Conservation (phyloP, 2,888 invertebrate genomes). For the Ectemnius continuus region DNA sequence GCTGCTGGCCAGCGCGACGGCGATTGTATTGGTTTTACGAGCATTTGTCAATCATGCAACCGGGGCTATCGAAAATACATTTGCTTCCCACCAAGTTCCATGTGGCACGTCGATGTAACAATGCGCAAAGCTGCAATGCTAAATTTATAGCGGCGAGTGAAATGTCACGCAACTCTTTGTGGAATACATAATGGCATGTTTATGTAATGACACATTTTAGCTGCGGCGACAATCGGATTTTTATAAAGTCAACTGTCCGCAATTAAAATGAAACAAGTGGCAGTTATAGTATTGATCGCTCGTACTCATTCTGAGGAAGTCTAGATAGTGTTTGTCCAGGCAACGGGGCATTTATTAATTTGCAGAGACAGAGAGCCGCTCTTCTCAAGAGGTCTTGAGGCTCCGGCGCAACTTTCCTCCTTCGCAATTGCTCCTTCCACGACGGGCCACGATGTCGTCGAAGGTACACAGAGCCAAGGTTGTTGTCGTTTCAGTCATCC, state of each 20-base stretch:
- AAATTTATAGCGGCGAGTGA: not conserved
- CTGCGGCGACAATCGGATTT: not conserved
- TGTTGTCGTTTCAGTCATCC: slow-evolving; percentile 34
- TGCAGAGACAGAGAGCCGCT: slow-evolving; percentile 22
- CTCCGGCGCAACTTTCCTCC: slow-evolving; percentile 12
- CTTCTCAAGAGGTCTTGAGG: slow-evolving; percentile 17
- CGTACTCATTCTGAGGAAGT: not conserved
- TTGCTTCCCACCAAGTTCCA: not conserved
- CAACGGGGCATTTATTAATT: slow-evolving; percentile 50
- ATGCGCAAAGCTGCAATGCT: not conserved
- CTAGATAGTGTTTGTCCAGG: not conserved
- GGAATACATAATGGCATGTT: not conserved
- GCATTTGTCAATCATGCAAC: slow-evolving; percentile 26
- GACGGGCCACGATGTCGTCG: slow-evolving; percentile 28
- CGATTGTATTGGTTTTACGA: not conserved
- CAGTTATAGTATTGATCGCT: not conserved
- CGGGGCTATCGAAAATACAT: slow-evolving; percentile 8
- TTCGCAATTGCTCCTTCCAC: slow-evolving; percentile 10
- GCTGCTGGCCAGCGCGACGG: not conserved
- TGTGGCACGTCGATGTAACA: not conserved
- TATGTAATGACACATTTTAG: not conserved
- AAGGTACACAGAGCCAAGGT: slow-evolving; percentile 23
- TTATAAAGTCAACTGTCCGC: not conserved
- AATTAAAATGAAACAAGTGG: not conserved
- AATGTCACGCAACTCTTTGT: not conserved